Percentiles rank a stretch among this genome's conserved stretches.
phyloP scores from a whole-genome alignment of 1,140 invertebrate genomes.

The Myzus persicae region DNA sequence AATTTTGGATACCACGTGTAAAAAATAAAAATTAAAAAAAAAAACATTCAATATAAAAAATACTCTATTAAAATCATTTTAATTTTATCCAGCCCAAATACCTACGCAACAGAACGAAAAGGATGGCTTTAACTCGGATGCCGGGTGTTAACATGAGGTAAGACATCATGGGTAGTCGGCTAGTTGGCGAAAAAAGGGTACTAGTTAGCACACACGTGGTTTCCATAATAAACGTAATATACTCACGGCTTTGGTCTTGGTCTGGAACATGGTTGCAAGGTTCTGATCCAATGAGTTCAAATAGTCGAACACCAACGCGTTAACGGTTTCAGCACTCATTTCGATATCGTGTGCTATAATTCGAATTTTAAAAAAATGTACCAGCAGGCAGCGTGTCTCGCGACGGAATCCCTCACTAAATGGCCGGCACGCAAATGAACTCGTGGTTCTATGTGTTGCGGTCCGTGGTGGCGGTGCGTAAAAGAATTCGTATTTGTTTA shows the following conservation, averaged over 20 bases:
- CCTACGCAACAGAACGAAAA: not conserved
- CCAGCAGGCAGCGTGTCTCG: not conserved
- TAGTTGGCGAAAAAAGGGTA: not conserved
- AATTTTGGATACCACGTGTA: not conserved
- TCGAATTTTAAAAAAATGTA: not conserved
- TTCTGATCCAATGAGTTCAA: conserved; percentile 50
- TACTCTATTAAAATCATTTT: not conserved
- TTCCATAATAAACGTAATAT: conserved; percentile 11
- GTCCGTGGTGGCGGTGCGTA: not conserved
- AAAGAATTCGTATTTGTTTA: not conserved
- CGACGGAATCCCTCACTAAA: not conserved
- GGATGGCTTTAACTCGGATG: accelerated
- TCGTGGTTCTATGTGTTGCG: not conserved
- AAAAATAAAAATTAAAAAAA: not conserved
- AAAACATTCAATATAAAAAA: not conserved
- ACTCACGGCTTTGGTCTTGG: conserved; percentile 49
- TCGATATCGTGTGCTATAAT: not conserved
- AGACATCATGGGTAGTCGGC: not conserved
- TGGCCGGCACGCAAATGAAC: not conserved
- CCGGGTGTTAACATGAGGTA: not conserved
- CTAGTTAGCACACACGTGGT: conserved; percentile 50
- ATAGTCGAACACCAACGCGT: conserved; percentile 48
- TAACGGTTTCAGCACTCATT: conserved; percentile 18
- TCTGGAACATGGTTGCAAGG: conserved; percentile 33
- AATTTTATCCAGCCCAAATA: not conserved